These are phyloP conservation scores for Mus spicilegus DNA, from an alignment of 2,113 vertebrate genomes.

Conservation along the genomic window DNA sequence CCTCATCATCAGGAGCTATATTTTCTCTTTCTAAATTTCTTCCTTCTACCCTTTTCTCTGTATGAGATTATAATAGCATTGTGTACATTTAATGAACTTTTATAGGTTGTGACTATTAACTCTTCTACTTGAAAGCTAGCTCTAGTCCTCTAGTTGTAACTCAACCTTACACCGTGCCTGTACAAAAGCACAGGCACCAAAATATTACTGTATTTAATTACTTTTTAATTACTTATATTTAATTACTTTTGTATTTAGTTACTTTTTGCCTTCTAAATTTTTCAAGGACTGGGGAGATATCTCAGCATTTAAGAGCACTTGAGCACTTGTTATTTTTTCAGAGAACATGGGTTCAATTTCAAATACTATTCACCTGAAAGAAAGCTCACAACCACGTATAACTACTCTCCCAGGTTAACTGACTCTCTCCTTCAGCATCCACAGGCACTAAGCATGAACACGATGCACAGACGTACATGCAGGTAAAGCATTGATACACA, in stretches of 20 bases:
- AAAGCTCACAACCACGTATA: neutral
- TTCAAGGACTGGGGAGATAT: neutral
- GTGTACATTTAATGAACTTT: neutral
- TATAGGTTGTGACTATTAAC: neutral
- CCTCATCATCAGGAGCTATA: neutral
- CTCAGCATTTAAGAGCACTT: neutral
- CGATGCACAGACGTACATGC: neutral
- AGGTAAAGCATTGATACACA: neutral
- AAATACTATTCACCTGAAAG: no score
- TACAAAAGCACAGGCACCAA: neutral
- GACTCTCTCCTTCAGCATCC: neutral
- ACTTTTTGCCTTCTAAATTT: constrained; percentile 66
- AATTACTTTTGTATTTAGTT: constrained; percentile 39
- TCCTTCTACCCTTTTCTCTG: constrained; percentile 19
- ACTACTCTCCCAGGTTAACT: neutral
- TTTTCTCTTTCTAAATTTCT: constrained; percentile 1
- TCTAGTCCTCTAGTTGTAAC: neutral
- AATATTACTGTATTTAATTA: neutral
- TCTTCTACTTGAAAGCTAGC: constrained; percentile 22
- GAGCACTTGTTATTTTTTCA: neutral
- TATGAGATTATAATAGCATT: neutral
- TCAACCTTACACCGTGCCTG: neutral
- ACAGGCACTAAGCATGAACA: neutral
- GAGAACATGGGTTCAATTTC: neutral
- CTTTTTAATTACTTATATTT: no score